Conservation (phyloP, 2,888 invertebrate genomes). For the Lucinisca nassula region DNA sequence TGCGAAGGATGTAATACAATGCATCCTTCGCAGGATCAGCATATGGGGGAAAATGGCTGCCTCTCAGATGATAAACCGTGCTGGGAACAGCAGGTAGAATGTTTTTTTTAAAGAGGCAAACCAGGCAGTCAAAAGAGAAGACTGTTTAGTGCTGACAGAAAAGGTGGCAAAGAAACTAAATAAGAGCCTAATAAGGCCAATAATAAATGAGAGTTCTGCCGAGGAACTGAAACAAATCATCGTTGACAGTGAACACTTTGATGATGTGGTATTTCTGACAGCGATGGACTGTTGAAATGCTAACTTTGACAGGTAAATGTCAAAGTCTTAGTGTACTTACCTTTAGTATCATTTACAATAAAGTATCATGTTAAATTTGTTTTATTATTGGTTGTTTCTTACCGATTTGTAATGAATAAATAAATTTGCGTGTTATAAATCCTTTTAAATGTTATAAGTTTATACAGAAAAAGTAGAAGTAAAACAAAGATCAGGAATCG, state of each 20-base stretch:
- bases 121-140: not conserved
- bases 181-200: not conserved
- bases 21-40: not conserved
- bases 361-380: not conserved
- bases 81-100: not conserved
- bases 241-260: not conserved
- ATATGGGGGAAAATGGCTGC: not conserved
- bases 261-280: not conserved
- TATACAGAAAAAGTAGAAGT: not conserved
- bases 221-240: not conserved
- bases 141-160: not conserved
- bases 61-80: not conserved
- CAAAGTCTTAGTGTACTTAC: too few relatives aligned
- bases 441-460: not conserved
- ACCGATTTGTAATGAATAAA: not conserved
- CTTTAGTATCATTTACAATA: not conserved
- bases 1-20: not conserved
- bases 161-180: not conserved
- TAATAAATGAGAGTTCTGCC: not conserved
- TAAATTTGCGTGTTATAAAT: not conserved
- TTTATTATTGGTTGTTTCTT: not conserved
- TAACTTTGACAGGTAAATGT: not conserved
- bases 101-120: not conserved
- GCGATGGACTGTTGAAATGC: not conserved
- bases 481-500: too few relatives aligned